These are phyloP conservation scores for Euzophera pinguis DNA, from an alignment of 2,888 invertebrate genomes.

Conservation along the genomic window DNA sequence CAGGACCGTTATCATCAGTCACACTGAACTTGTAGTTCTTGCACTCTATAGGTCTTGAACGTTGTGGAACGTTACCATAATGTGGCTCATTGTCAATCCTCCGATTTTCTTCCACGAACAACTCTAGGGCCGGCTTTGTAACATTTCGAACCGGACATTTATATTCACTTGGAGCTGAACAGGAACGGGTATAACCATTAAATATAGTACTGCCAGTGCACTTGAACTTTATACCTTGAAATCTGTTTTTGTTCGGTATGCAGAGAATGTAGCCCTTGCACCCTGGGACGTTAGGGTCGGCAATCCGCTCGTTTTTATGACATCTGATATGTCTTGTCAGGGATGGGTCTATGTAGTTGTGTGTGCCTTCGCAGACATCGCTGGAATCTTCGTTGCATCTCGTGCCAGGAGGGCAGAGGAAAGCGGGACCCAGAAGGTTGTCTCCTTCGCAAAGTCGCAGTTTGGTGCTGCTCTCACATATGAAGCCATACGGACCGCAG, in stretches of 20 bases:
- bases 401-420: conserved; percentile 60
- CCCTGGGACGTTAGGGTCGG: conserved; percentile 60
- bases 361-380: conserved; percentile 59
- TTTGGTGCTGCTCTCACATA: conserved; percentile 53
- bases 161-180: conserved; percentile 60
- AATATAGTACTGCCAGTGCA: conserved; percentile 67
- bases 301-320: conserved; percentile 60
- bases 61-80: conserved; percentile 20
- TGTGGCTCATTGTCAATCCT: conserved; percentile 32
- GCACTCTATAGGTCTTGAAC: conserved; percentile 55
- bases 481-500: conserved; percentile 66
- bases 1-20: conserved; percentile 49
- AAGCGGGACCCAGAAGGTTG: conserved; percentile 53
- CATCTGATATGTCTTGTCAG: conserved; percentile 52
- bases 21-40: conserved; percentile 68
- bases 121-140: conserved; percentile 35
- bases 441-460: conserved; percentile 59
- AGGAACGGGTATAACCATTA: conserved; percentile 60
- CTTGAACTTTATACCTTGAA: conserved; percentile 69
- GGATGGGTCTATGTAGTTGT: conserved; percentile 57
- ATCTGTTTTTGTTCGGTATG: conserved; percentile 61
- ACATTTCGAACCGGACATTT: conserved; percentile 52
- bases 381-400: conserved; percentile 66
- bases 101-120: conserved; percentile 38
- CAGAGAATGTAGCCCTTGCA: conserved; percentile 74